phyloP scores from a whole-genome alignment of 2,888 invertebrate species.

The Yponomeuta plumbellus region DNA sequence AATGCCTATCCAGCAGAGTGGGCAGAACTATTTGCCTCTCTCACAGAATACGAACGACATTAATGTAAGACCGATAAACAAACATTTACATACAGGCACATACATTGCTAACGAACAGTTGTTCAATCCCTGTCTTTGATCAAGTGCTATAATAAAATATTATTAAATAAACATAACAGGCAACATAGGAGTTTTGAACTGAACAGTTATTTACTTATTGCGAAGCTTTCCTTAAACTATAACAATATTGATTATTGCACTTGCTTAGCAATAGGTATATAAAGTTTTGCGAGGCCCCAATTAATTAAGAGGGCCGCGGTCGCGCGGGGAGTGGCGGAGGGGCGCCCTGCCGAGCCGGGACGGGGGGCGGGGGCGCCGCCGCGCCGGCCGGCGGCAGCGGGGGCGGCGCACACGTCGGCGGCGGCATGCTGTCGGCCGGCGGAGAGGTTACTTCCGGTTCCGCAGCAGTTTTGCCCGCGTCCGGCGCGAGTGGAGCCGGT shows the following conservation, averaged over 20 bases:
- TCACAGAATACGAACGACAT: too few relatives aligned
- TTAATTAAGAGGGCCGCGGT: conserved; percentile 36
- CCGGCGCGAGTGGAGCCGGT: conserved; percentile 72
- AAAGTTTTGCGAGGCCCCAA: neutral
- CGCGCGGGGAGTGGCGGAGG: conserved; percentile 83
- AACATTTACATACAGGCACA: too few relatives aligned
- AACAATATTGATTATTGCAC: conserved; percentile 4
- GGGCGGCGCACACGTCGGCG: conserved; percentile 80
- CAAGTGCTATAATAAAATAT: too few relatives aligned
- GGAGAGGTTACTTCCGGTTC: conserved; percentile 58
- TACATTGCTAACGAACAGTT: too few relatives aligned
- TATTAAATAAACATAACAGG: neutral
- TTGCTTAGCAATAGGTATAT: conserved; percentile 6
- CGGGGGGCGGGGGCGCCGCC: conserved; percentile 51
- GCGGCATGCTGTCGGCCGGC: conserved; percentile 76
- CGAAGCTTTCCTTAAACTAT: neutral
- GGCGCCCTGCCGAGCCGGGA: conserved; percentile 76
- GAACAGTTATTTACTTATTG: neutral
- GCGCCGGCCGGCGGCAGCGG: conserved; percentile 60
- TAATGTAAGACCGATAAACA: too few relatives aligned
- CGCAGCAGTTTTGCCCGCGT: conserved; percentile 59
- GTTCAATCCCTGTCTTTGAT: too few relatives aligned
- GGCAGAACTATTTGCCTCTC: too few relatives aligned
- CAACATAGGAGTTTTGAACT: neutral
- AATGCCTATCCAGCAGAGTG: too few relatives aligned